Conservation (phyloP, 2,888 invertebrate genomes). For the Agrochola macilenta region DNA sequence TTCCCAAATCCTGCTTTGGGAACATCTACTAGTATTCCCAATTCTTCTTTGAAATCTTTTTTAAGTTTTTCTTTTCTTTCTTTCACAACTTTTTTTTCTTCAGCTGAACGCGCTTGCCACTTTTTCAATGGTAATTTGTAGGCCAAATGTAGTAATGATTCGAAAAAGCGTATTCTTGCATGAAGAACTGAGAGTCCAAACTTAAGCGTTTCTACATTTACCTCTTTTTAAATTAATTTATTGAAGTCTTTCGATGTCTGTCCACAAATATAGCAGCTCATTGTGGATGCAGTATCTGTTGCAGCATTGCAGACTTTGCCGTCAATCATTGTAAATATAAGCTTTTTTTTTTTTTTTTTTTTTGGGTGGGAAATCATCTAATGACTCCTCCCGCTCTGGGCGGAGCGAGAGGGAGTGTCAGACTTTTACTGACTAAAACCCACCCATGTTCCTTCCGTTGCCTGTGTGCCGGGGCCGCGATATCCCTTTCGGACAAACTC, state of each 20-base stretch:
- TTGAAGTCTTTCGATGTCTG: conserved; percentile 47
- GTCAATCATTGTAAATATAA: no score
- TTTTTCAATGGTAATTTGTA: neutral
- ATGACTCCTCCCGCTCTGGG: no score
- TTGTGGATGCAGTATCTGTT: conserved; percentile 37
- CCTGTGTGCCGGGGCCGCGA: no score
- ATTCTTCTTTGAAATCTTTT: conserved; percentile 1
- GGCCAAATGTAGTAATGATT: neutral
- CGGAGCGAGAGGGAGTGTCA: no score
- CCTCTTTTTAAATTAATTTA: neutral
- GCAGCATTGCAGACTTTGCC: conserved; percentile 18
- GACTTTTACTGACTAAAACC: no score
- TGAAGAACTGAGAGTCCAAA: conserved; percentile 2
- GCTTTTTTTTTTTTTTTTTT: no score
- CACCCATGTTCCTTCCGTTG: no score
- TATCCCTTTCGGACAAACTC: no score
- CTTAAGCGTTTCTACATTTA: neutral
- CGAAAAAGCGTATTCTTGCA: neutral
- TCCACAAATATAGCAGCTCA: conserved; percentile 46
- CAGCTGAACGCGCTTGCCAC: neutral
- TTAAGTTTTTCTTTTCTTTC: conserved; percentile 4
- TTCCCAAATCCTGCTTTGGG: neutral
- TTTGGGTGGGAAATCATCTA: no score
- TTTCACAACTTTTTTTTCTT: neutral
- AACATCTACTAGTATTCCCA: neutral